Evolutionary conservation across 2,888 invertebrate species (phyloP), one percentile per base, ranked within the genome.

Genomic region (Cataglyphis altisquamis): DNA sequence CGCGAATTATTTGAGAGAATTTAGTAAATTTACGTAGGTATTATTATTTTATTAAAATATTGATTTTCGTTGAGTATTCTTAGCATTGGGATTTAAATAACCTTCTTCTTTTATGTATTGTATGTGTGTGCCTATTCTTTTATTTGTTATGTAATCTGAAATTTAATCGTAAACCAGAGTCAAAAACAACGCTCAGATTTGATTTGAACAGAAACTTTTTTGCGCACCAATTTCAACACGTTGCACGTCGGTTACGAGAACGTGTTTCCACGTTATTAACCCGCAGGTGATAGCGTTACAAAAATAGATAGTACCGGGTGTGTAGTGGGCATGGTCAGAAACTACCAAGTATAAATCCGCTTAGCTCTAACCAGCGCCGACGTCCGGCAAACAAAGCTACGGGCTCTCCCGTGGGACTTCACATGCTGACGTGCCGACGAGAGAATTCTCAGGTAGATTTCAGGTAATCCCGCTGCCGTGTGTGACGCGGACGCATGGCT

Each of bases 401-500:
- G 91, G 91, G 91, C 91, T 91, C 60, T 93, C 92, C 92, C 91
- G 89, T 90, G 90, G 92, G 92, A 92, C 90, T 93, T 90, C 87
- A 88, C 87, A 90, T 90, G 90, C 90, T 89, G 90, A 90, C 89
- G 91, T 89, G 89, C 87, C 87, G 87, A 84, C 86, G 86, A 84
- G 86, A 86, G 89, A 89, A 90, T 90, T 91, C 92, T 89, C 93
- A 93, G 93, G 93, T 93, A 93, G 91, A 92, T 91, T 92, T 90
- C 91, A 92, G 91, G 91, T 91, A 92, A 91, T 90, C 92, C 87
- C 77, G 84, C 82, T 67, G 78, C 83, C 80, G 36, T 32, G 32
- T 32, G 32, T 32, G 83, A 77, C 86, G 78, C 84, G 62, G 77
- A 66, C 83, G 67, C 88, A 84, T 84, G 83, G 84, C 84, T 83